Conservation (phyloP, 2,113 vertebrate genomes). For the Condylura cristata region DNA sequence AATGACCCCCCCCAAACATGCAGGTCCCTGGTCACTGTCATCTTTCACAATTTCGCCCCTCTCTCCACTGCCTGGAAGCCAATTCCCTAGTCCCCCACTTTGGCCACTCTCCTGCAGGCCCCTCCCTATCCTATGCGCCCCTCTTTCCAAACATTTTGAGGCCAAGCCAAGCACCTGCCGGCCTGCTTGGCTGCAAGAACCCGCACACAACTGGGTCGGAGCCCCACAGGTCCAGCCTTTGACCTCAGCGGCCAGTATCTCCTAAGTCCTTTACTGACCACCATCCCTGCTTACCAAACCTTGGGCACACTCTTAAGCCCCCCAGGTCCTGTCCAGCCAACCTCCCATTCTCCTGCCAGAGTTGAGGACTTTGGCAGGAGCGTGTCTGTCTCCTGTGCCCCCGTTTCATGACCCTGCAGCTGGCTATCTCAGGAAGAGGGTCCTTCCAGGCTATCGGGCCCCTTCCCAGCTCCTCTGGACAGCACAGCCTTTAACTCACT, state of each 20-base stretch:
- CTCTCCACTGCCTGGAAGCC: not conserved
- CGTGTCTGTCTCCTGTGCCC: not conserved
- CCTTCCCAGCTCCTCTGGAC: not conserved
- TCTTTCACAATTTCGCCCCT: too few species aligned
- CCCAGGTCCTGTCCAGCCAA: not conserved
- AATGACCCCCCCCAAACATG: not conserved
- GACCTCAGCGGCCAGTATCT: accelerated
- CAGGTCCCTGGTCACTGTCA: not conserved
- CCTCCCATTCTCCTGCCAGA: not conserved
- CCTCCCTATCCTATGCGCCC: not conserved
- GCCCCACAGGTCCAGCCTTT: not conserved
- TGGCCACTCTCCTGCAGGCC: not conserved
- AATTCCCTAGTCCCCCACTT: not conserved
- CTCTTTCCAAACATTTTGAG: not conserved
- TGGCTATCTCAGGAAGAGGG: not conserved
- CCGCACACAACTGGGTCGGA: not conserved
- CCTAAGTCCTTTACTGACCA: not conserved
- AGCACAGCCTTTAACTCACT: accelerated
- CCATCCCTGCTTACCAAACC: not conserved
- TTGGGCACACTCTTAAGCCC: not conserved
- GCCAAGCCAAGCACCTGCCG: not conserved
- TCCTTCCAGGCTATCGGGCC: not conserved
- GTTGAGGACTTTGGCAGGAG: not conserved
- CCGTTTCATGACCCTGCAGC: not conserved
- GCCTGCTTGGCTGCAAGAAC: not conserved